Evolutionary conservation across 2,113 vertebrate genomes (phyloP).

Genomic region (Bujurquina vittata): DNA sequence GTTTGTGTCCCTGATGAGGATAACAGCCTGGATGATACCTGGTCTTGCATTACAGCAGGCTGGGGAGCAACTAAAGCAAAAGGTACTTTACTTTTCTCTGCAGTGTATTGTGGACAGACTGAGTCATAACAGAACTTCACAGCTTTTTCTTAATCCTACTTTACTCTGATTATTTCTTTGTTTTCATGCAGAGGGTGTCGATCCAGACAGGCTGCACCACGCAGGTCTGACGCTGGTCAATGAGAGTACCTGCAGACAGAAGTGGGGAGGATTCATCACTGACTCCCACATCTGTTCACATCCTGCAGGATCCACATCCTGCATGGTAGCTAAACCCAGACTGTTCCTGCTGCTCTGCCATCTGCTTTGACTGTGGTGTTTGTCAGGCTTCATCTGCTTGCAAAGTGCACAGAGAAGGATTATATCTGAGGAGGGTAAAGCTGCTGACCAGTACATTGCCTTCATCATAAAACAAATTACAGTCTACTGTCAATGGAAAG

Average conservation of each 20-base stretch:
- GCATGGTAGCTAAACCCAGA: constrained; percentile 65
- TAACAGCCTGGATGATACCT: constrained; percentile 58
- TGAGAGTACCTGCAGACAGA: constrained; percentile 35
- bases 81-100: constrained; percentile 33
- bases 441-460: too few relatives aligned
- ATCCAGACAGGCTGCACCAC: constrained; percentile 66
- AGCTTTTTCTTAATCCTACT: background rate
- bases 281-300: constrained; percentile 68
- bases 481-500: too few relatives aligned
- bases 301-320: constrained; percentile 69
- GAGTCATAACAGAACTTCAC: background rate
- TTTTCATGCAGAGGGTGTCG: background rate
- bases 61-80: constrained; percentile 62
- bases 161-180: too few relatives aligned
- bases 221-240: constrained; percentile 59
- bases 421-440: too few relatives aligned
- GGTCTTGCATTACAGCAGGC: constrained; percentile 71
- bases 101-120: background rate
- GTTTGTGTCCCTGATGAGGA: constrained; percentile 73
- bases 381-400: too few relatives aligned
- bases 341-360: too few relatives aligned
- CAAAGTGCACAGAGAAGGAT: too few relatives aligned
- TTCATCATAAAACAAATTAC: too few relatives aligned
- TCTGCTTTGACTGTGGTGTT: too few relatives aligned
- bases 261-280: constrained; percentile 45